Evolutionary conservation across 2,113 vertebrate genomes (phyloP).

Genomic region (Nyctereutes procyonoides): DNA sequence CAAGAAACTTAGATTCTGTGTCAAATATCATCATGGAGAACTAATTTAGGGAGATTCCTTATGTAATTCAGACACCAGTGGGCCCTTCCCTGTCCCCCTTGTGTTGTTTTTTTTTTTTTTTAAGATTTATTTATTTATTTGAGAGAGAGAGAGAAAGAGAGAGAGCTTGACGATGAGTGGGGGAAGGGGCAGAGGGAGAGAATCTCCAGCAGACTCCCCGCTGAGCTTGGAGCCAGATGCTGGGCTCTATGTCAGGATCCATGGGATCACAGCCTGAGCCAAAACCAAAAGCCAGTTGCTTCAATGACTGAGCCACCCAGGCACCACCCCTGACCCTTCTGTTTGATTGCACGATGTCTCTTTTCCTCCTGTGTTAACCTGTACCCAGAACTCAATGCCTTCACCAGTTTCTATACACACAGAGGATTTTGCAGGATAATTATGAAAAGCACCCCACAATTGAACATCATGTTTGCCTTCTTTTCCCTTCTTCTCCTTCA

Average conservation of each 20-base stretch:
- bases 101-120: background rate
- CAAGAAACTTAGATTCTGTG: background rate
- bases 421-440: background rate
- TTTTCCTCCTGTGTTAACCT: background rate
- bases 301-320: background rate
- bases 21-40: background rate
- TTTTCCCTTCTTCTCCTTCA: background rate
- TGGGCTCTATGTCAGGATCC: background rate
- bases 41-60: background rate
- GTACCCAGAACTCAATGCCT: background rate
- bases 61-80: background rate
- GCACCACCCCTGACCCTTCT: background rate
- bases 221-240: fast-evolving
- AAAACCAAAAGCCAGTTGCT: background rate
- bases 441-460: background rate
- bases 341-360: background rate
- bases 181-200: background rate
- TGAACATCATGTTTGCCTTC: background rate
- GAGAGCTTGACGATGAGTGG: background rate
- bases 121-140: background rate
- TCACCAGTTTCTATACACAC: background rate
- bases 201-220: background rate
- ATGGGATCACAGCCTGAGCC: background rate
- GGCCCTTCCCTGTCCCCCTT: too few relatives aligned
- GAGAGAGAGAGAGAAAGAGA: background rate